Evolutionary conservation across 2,888 invertebrate species (phyloP), one percentile per base, ranked within the genome.

Genomic region (Quadroppia sp.): DNA sequence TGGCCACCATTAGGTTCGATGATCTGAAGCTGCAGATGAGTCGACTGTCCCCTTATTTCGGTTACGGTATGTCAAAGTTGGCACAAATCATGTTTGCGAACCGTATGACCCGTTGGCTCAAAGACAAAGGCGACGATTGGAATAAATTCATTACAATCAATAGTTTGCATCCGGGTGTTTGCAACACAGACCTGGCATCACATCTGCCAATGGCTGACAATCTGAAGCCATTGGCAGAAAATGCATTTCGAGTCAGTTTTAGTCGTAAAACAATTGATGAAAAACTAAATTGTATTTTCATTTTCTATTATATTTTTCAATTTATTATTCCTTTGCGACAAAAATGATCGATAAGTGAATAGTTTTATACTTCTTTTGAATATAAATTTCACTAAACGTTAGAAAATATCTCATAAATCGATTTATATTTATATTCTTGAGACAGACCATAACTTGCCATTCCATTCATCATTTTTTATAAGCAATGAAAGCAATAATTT

Each of bases 101-200:
- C 78, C 84, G 87, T 77, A 80, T 91, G 50, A 87, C 89, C 80
- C 83, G 84, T 80, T 89, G 45, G 83, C 85, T 80, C 83, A 86
- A 61, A 83, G 50, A 36, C 87, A 77, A 83, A 85, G 36, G 36
- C 3, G 36, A 64, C 1, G 36, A 64, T 36, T 64, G 70, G 71
- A 23, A 23, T 3, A 6, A 32, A 32, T 7, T 17, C 7, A 88
- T 92, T 0, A 87, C 88, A 80, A 86, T 87, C 2, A 89, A 88
- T 79, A 86, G 90, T 0, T 89, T 92, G 2, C 94, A 95, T 84
- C 94, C 95, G 0, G 94, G 94, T 40, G 86, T 94, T 71, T 91
- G 93, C 0, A 86, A 90, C 81, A 93, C 93, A 0, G 90, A 91
- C 77, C 20, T 74, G 0, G 11, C 53, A 28, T 32, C 50, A 4